Evolutionary conservation across 2,113 vertebrate species (phyloP).

Genomic region (Dolichotis patagonum): DNA sequence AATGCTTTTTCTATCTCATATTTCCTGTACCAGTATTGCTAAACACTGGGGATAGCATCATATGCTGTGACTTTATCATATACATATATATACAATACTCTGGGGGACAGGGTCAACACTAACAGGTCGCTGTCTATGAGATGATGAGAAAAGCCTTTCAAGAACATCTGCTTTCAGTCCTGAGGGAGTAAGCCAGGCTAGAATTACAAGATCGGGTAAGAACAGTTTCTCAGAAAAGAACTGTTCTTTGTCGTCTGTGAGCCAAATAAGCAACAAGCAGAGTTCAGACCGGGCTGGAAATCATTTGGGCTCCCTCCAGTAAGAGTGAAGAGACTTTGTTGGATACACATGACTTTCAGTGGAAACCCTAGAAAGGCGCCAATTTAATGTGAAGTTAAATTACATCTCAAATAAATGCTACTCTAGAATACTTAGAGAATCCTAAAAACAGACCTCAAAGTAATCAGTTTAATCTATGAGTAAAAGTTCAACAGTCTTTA

Average conservation of each 20-base stretch:
- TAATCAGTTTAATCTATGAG: neutral
- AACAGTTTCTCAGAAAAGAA: neutral
- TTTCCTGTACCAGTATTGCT: neutral
- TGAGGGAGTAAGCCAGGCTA: neutral
- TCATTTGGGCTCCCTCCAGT: neutral
- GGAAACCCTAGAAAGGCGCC: neutral
- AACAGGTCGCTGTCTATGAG: neutral
- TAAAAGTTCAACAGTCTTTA: neutral
- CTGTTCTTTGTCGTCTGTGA: neutral
- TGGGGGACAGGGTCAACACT: neutral
- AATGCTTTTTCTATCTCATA: neutral
- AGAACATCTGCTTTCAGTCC: neutral
- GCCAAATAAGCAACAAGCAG: neutral
- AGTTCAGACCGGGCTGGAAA: neutral
- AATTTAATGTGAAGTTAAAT: neutral
- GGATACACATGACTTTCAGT: neutral
- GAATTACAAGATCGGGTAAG: neutral
- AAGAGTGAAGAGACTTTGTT: neutral
- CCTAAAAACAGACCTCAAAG: neutral
- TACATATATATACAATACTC: neutral
- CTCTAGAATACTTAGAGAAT: neutral
- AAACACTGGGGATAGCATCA: neutral
- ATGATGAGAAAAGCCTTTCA: neutral
- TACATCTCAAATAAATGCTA: neutral
- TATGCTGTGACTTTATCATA: neutral